Base-by-base conservation (phyloP, 2,888 invertebrate species). In the Acronicta psi region DNA sequence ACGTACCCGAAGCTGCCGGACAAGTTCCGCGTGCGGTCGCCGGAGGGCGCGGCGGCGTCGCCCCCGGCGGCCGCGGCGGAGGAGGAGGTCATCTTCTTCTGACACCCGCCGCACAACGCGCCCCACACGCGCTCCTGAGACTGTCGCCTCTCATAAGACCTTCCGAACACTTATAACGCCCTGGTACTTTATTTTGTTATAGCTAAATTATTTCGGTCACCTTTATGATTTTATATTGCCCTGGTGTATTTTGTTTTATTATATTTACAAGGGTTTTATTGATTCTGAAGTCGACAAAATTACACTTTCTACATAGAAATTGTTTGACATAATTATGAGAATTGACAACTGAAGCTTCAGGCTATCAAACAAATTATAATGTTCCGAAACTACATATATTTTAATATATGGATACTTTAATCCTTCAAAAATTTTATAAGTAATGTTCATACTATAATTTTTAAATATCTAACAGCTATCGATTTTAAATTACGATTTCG, bases 1-100 rank as follows among this genome's bases (percentile, higher is more conserved):
- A 96, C 96, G 0, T 96, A 96, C 87, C 96, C 96, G 18, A 96
- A 96, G 85, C 86, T 96, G 50, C 96, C 96, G 42, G 96, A 96
- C 73, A 95, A 96, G 83, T 96, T 96, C 88, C 95, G 96, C 59
- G 95, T 96, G 43, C 94, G 95, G 9, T 95, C 95, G 1, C 95
- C 95, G 10, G 94, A 94, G 37, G 43, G 65, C 6, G 60, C 59
- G 0, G 43, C 69, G 14, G 34, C 72, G 46, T 51, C 70, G 0
- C 58, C 88, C 69, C 55, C 74, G 25, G 56, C 74, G 14, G 77
- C 76, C 50, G 73, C 79, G 16, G 53, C 92, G 78, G 83, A 96
- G 77, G 96, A 96, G 74, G 96, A 96, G 81, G 96, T 96, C 29
- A 95, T 96, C 87, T 96, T 96, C 90, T 96, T 96, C 95, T 96